Evolutionary conservation across 2,888 invertebrate genomes (phyloP).

Genomic region (Epirrhoe tristata): DNA sequence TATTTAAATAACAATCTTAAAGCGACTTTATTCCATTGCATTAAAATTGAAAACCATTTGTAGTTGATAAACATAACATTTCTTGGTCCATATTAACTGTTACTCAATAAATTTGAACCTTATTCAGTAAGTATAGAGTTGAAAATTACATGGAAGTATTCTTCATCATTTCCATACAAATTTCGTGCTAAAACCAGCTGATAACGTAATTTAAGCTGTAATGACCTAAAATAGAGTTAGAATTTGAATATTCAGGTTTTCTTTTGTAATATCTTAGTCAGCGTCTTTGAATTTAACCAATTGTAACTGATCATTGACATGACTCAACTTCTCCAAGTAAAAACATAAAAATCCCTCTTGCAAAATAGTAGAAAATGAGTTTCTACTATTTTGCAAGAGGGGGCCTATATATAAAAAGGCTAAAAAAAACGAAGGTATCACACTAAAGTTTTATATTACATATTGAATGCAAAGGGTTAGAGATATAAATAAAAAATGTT

Average conservation of each 20-base stretch:
- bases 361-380: too few relatives aligned
- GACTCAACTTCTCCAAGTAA: too few relatives aligned
- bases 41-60: slow-evolving; percentile 4
- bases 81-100: neutral
- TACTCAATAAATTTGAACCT: neutral
- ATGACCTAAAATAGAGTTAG: slow-evolving; percentile 1
- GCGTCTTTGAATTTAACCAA: neutral
- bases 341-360: too few relatives aligned
- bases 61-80: slow-evolving; percentile 12
- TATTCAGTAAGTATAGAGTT: neutral
- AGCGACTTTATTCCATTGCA: slow-evolving; percentile 15
- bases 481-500: too few relatives aligned
- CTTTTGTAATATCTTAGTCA: slow-evolving; percentile 13
- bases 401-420: too few relatives aligned
- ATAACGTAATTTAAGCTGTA: slow-evolving; percentile 1
- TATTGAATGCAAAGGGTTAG: too few relatives aligned
- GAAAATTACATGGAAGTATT: neutral
- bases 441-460: too few relatives aligned
- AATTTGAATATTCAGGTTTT: neutral
- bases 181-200: slow-evolving; percentile 7
- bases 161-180: slow-evolving; percentile 8
- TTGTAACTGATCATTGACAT: neutral
- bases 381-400: too few relatives aligned
- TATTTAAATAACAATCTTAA: neutral
- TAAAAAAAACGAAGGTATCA: too few relatives aligned